phyloP scores from a whole-genome alignment of 1,140 invertebrate genomes.

The Drosophila neocordata region DNA sequence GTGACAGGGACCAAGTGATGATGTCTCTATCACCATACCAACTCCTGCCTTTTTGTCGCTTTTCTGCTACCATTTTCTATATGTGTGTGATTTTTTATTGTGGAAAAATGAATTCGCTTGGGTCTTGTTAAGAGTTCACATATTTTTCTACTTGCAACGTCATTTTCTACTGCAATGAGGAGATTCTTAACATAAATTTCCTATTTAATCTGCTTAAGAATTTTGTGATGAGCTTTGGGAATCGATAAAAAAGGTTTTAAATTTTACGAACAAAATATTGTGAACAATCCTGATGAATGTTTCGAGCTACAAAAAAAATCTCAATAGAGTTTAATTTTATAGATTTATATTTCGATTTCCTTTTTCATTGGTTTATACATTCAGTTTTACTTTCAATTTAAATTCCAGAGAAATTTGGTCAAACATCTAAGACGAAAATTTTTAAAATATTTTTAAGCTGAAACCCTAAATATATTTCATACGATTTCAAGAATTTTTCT shows the following conservation, averaged over 20 bases:
- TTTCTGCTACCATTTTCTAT: constrained; percentile 40
- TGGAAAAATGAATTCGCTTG: constrained; percentile 43
- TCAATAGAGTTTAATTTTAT: too few relatives aligned
- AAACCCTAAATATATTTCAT: not conserved
- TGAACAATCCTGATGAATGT: not conserved
- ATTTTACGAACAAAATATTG: not conserved
- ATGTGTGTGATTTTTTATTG: constrained; percentile 64
- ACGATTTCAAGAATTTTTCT: not conserved
- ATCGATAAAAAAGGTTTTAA: not conserved
- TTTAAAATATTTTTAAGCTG: too few relatives aligned
- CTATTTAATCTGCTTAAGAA: constrained; percentile 15
- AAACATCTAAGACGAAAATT: too few relatives aligned
- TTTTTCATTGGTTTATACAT: not conserved
- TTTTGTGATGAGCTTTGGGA: not conserved
- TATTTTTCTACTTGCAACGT: constrained; percentile 7
- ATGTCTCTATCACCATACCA: constrained; percentile 22
- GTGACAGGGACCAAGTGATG: constrained; percentile 19
- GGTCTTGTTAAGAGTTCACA: constrained; percentile 56
- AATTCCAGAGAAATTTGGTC: not conserved
- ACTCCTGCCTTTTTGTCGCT: not conserved
- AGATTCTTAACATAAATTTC: not conserved
- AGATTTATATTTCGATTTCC: not conserved
- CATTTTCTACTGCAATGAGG: constrained; percentile 10
- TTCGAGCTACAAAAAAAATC: too few relatives aligned
- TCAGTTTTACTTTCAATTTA: not conserved